These are phyloP conservation scores for Penaeus vannamei DNA, from an alignment of 1,140 invertebrate species.

Conservation along the genomic window DNA sequence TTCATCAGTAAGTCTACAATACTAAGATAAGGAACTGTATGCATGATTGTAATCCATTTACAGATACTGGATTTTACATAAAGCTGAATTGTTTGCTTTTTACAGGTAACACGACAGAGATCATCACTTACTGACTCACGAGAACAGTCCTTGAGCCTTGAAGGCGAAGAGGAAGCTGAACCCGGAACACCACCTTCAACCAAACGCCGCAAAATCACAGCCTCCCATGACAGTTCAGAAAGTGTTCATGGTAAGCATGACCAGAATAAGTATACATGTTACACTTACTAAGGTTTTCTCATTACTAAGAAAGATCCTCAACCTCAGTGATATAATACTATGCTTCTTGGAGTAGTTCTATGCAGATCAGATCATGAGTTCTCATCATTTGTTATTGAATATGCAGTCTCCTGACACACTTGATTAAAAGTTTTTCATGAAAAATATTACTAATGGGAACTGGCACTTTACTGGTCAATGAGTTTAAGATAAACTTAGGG, in stretches of 20 bases:
- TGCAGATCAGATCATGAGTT: too few species aligned
- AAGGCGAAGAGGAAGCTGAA: slow-evolving; percentile 59
- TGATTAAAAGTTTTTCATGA: too few species aligned
- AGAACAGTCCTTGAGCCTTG: slow-evolving; percentile 56
- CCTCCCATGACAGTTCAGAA: slow-evolving; percentile 63
- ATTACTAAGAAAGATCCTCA: too few species aligned
- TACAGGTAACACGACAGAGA: slow-evolving; percentile 52
- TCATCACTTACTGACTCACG: slow-evolving; percentile 64
- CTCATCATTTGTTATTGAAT: too few species aligned
- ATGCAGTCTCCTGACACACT: too few species aligned
- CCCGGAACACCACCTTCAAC: slow-evolving; percentile 52
- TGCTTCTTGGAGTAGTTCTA: too few species aligned
- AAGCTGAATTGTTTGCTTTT: background rate
- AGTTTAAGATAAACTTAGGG: too few species aligned
- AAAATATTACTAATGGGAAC: too few species aligned
- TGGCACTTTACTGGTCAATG: too few species aligned
- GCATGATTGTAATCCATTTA: background rate
- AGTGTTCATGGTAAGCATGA: slow-evolving; percentile 53
- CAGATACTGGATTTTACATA: background rate
- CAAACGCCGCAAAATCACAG: slow-evolving; percentile 60
- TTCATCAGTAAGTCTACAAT: too few species aligned
- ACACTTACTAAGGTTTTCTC: background rate
- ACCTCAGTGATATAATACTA: background rate
- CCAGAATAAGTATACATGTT: background rate
- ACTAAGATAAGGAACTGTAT: too few species aligned